Evolutionary conservation across 1,140 invertebrate genomes (phyloP), one percentile per base, ranked within the genome.

Genomic region (Drosophila arizonae): DNA sequence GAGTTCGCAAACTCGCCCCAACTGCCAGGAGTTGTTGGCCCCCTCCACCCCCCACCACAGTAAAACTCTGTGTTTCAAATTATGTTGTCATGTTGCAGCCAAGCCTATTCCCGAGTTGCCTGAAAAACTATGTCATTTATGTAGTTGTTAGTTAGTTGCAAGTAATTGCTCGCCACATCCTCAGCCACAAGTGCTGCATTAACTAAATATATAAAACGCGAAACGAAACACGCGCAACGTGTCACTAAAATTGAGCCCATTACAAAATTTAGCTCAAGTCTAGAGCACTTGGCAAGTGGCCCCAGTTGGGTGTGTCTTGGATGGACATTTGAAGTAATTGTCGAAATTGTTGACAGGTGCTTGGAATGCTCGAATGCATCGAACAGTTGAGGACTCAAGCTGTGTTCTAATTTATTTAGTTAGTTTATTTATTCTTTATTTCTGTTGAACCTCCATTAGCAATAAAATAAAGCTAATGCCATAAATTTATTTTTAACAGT

Each of bases 91-190:
- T 88, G 84, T 82, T 72, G 33, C 9, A 33, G 33, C 9, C 33
- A 33, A 88, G 85, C 84, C 84, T 88, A 88, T 88, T 77, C 84
- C 84, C 70, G 55, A 66, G 77, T 55, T 57, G 57, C 41, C 41
- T 46, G 60, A 39, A 56, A 64, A 78, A 88, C 63, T 87, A 65
- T 87, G 82, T 87, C 82, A 87, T 81, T 79, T 76, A 87, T 77
- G 77, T 76, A 58, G 60, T 64, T 62, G 68, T 74, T 64, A 65
- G 48, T 72, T 74, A 81, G 60, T 68, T 75, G 61, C 68, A 66
- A 50, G 64, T 56, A 61, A 69, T 72, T 71, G 48, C 75, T 46
- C 10, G 36, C 9, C 11, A 52, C 56, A 63, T 73, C 3, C 48
- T 36, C 24, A 58, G 21, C 54, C 21, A 43, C n/a, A 52, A 63